Evolutionary conservation across 2,888 invertebrate genomes (phyloP).

Genomic region (Tiphia femorata): DNA sequence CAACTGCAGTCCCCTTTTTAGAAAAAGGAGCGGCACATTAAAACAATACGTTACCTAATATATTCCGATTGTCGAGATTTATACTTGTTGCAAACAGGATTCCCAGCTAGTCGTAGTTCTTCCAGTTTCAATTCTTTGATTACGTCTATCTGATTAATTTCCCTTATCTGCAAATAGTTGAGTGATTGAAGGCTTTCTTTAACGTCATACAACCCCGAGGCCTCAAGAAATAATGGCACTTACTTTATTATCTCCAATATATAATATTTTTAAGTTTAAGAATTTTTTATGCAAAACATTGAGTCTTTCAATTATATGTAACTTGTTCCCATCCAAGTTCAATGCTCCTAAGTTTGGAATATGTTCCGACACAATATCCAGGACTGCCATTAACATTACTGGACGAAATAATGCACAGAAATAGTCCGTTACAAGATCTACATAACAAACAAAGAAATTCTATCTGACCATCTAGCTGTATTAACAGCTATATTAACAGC

Average conservation of each 20-base stretch:
- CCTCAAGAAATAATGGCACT: too few relatives aligned
- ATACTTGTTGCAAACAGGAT: conserved; percentile 84
- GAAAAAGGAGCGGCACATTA: conserved; percentile 14
- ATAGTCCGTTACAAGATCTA: conserved; percentile 76
- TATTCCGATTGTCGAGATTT: conserved; percentile 79
- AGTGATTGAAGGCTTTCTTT: too few relatives aligned
- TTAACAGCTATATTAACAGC: too few relatives aligned
- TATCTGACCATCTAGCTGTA: neutral
- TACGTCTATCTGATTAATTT: conserved; percentile 75
- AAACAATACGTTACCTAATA: conserved; percentile 78
- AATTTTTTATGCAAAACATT: conserved; percentile 77
- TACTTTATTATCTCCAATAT: conserved; percentile 87
- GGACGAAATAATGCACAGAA: conserved; percentile 84
- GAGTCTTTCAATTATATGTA: conserved; percentile 78
- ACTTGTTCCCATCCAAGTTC: conserved; percentile 84
- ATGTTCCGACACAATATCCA: conserved; percentile 86
- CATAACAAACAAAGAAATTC: neutral
- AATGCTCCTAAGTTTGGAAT: conserved; percentile 87
- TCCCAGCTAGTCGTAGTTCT: conserved; percentile 84
- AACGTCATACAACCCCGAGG: too few relatives aligned
- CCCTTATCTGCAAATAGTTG: conserved; percentile 73
- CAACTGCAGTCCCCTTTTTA: too few relatives aligned
- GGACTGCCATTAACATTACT: conserved; percentile 78
- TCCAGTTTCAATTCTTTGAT: conserved; percentile 80
- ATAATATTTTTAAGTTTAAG: conserved; percentile 81